Evolutionary conservation across 2,888 invertebrate genomes (phyloP).

Genomic region (Molorchus minor): DNA sequence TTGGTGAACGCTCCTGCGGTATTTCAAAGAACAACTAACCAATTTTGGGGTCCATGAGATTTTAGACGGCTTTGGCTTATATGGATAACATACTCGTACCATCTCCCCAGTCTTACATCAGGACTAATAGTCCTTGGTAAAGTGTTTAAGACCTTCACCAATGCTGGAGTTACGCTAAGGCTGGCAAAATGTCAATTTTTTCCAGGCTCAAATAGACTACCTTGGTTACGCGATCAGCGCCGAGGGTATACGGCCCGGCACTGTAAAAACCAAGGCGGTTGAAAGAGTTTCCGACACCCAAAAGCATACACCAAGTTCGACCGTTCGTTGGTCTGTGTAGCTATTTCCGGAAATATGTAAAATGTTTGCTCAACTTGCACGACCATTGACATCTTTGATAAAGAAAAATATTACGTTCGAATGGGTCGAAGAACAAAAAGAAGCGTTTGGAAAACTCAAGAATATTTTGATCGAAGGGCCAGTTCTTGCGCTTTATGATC

Average conservation of each 20-base stretch:
- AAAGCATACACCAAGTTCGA: background rate
- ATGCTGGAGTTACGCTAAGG: background rate
- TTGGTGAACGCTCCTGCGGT: background rate
- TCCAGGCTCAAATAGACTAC: background rate
- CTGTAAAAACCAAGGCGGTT: slow-evolving; percentile 3
- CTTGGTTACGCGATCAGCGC: background rate
- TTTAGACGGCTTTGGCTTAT: too few relatives aligned
- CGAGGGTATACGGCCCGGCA: background rate
- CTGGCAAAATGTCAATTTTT: background rate
- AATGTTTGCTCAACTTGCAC: background rate
- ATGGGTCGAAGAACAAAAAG: background rate
- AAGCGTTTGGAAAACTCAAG: background rate
- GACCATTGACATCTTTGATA: background rate
- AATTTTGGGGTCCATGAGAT: too few relatives aligned
- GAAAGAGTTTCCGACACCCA: background rate
- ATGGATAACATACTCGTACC: slow-evolving; percentile 4
- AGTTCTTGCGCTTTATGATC: background rate
- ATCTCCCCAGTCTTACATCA: background rate
- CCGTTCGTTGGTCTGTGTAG: background rate
- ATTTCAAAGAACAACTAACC: slow-evolving; percentile 1
- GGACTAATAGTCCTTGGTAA: background rate
- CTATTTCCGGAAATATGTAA: background rate
- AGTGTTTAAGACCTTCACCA: background rate
- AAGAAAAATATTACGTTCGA: background rate
- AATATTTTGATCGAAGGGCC: background rate